phyloP scores from a whole-genome alignment of 2,113 vertebrate genomes.

The Corythaeola cristata region DNA sequence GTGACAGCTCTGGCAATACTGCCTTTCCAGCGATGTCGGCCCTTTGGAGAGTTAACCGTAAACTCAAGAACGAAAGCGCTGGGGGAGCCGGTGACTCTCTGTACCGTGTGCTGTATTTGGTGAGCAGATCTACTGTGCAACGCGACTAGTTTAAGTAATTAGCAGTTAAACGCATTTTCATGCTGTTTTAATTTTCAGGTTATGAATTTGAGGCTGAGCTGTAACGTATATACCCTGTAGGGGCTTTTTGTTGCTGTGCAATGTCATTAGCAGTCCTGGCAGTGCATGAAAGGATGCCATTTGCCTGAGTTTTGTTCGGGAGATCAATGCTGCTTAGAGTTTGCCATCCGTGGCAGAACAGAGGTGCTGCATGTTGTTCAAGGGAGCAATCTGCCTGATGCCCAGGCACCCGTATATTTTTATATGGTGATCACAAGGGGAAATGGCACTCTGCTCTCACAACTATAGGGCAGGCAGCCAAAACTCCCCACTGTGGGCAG shows the following conservation, averaged over 20 bases:
- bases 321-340: neutral
- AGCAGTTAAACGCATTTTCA: neutral
- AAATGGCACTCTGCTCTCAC: neutral
- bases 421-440: accelerated
- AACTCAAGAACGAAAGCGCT: slow-evolving; percentile 19
- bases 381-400: neutral
- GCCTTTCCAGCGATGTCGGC: slow-evolving; percentile 66
- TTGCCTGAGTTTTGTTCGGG: neutral
- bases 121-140: slow-evolving; percentile 69
- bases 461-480: neutral
- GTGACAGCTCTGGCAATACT: slow-evolving; percentile 24
- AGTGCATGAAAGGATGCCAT: neutral
- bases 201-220: neutral
- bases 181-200: neutral
- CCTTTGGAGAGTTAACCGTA: slow-evolving; percentile 69
- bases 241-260: neutral
- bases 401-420: neutral
- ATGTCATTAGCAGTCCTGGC: neutral
- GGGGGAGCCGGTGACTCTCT: slow-evolving; percentile 81
- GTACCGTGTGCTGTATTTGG: slow-evolving; percentile 85
- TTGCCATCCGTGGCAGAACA: neutral
- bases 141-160: neutral
- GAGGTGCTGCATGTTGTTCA: neutral
- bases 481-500: neutral
- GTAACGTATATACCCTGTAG: neutral